phyloP scores from a whole-genome alignment of 1,140 invertebrate genomes.

The Heliconius hewitsoni region DNA sequence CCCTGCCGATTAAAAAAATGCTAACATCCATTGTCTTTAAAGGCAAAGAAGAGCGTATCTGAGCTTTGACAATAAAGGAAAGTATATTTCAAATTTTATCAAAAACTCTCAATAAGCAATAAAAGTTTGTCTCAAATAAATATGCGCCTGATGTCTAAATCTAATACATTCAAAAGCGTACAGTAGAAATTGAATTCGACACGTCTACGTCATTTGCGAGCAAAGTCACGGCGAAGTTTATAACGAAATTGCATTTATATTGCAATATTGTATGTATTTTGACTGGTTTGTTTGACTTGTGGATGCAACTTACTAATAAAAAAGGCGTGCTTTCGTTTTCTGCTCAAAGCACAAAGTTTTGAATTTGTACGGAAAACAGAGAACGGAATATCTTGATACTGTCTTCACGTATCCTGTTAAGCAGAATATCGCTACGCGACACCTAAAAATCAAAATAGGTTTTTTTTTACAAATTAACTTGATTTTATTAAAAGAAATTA shows the following conservation, averaged over 20 bases:
- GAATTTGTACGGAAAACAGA: neutral
- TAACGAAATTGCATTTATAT: slow-evolving; percentile 15
- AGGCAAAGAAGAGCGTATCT: neutral
- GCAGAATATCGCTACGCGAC: too few relatives aligned
- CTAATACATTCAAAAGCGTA: slow-evolving; percentile 5
- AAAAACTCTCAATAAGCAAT: neutral
- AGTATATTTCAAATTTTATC: neutral
- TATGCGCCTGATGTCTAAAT: slow-evolving; percentile 8
- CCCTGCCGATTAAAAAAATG: too few relatives aligned
- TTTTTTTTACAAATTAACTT: too few relatives aligned
- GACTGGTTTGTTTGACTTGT: neutral
- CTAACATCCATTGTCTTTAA: too few relatives aligned
- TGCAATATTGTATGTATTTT: slow-evolving; percentile 4
- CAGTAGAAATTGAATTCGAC: neutral
- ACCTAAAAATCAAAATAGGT: too few relatives aligned
- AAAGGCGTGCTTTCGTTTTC: neutral
- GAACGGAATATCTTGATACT: neutral
- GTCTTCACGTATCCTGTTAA: neutral
- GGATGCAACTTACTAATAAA: neutral
- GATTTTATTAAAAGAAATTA: too few relatives aligned
- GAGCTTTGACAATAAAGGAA: neutral
- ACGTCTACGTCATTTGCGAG: neutral
- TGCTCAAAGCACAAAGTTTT: neutral
- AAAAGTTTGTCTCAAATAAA: slow-evolving; percentile 13
- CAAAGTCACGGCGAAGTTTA: slow-evolving; percentile 16